These are phyloP conservation scores for Euwallacea similis DNA, from an alignment of 1,140 invertebrate species.

Conservation along the genomic window DNA sequence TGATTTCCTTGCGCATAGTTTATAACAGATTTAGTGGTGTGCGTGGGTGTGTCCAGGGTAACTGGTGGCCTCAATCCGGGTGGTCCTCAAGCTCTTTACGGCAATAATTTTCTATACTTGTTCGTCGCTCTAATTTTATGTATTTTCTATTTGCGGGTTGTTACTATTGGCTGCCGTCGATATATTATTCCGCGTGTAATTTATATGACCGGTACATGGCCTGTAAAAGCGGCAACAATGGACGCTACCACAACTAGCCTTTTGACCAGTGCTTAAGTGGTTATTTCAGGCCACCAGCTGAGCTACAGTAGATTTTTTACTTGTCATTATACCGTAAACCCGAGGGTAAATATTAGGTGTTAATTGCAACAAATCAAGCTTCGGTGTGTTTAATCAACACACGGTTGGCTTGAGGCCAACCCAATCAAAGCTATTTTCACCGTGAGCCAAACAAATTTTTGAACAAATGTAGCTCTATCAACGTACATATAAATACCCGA, in stretches of 20 bases:
- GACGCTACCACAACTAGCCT: too few relatives aligned
- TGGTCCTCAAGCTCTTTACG: slow-evolving; percentile 33
- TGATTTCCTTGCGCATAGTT: slow-evolving; percentile 5
- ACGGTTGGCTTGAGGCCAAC: slow-evolving; percentile 9
- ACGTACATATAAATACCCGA: slow-evolving; percentile 9
- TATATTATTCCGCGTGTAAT: slow-evolving; percentile 16
- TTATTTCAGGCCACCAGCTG: too few relatives aligned
- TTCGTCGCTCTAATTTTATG: slow-evolving; percentile 31
- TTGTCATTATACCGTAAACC: too few relatives aligned
- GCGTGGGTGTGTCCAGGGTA: slow-evolving; percentile 19
- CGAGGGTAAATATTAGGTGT: slow-evolving; percentile 18
- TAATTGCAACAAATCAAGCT: slow-evolving; percentile 22
- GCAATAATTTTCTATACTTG: slow-evolving; percentile 23
- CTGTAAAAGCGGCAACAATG: background rate
- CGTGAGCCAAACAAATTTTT: slow-evolving; percentile 3
- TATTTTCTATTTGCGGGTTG: slow-evolving; percentile 20
- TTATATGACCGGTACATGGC: slow-evolving; percentile 17
- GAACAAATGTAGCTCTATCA: background rate
- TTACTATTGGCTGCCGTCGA: slow-evolving; percentile 1
- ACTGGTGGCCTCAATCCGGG: slow-evolving; percentile 19
- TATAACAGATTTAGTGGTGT: slow-evolving; percentile 6
- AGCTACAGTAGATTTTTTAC: too few relatives aligned
- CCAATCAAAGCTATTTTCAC: slow-evolving; percentile 16
- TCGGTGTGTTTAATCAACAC: background rate
- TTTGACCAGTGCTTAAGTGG: too few relatives aligned